phyloP scores from a whole-genome alignment of 2,113 vertebrate genomes.

The Thunnus maccoyii region DNA sequence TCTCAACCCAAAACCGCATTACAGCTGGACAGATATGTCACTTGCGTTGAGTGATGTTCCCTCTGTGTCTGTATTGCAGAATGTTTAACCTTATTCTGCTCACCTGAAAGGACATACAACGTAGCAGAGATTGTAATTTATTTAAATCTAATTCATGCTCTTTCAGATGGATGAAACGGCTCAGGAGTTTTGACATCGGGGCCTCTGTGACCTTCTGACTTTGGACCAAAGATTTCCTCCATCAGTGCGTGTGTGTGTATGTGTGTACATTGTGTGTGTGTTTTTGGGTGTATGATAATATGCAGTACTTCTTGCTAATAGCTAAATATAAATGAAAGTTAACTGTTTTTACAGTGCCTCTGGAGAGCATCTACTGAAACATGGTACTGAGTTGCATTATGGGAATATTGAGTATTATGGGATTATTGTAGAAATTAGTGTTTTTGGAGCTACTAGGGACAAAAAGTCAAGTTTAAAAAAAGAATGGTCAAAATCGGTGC shows the following conservation, averaged over 20 bases:
- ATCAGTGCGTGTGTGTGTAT: background rate
- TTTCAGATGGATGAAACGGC: slow-evolving; percentile 57
- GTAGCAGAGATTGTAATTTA: slow-evolving; percentile 55
- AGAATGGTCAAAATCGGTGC: no score
- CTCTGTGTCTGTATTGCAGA: slow-evolving; percentile 1
- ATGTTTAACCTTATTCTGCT: slow-evolving; percentile 56
- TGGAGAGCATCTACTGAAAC: no score
- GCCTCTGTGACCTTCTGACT: slow-evolving; percentile 51
- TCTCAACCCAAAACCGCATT: slow-evolving; percentile 50
- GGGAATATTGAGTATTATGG: no score
- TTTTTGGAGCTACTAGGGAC: no score
- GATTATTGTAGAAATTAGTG: no score
- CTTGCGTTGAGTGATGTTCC: slow-evolving; percentile 28
- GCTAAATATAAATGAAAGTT: background rate
- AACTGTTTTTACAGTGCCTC: no score
- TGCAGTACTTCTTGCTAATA: background rate
- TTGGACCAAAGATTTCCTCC: slow-evolving; percentile 11
- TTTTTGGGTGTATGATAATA: background rate
- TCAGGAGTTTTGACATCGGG: slow-evolving; percentile 46
- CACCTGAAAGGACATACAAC: slow-evolving; percentile 43
- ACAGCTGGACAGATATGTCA: slow-evolving; percentile 41
- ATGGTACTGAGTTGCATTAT: no score
- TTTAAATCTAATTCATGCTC: slow-evolving; percentile 59
- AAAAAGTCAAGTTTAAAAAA: no score
- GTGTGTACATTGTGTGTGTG: no score